Base-by-base conservation (phyloP, 1,140 invertebrate genomes). In the Galendromus occidentalis region DNA sequence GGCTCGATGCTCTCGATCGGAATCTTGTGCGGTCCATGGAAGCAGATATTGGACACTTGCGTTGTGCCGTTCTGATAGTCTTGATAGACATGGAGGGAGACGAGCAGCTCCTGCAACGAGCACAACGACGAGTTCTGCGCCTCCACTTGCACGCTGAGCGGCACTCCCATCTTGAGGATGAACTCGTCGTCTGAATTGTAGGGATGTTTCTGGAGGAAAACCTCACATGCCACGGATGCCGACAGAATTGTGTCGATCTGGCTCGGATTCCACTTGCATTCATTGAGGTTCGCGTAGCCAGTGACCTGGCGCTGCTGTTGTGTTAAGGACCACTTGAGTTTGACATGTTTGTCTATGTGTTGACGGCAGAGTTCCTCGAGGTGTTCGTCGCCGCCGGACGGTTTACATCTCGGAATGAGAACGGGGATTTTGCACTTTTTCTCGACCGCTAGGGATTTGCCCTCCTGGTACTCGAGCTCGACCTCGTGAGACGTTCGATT, bases 401-500 rank as follows among this genome's bases (percentile, higher is more conserved):
- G 45, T 25, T 47, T 47, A 47, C 88, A 92, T 65, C 89, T 76
- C 73, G 89, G 83, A 7, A 92, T 81, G 1, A 89, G 88, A 42
- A 92, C 86, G 2, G 89, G 88, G 44, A 94, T 86, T 28, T 88
- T 79, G 72, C 89, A 90, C 39, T 87, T 85, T 76, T 92, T 88
- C 73, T 92, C 88, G 69, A 94, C 87, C 59, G 89, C 79, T 73
- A 94, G 89, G 70, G 83, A 84, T 74, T 91, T 91, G 44, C 79
- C 83, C 29, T 81, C 78, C 0, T 87, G 83, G 73, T 93, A 93
- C 71, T 87, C 81, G 64, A 94, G 79, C 72, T 90, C 88, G 84
- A 93, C 87, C 78, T 93, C 89, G 75, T 90, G 84, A 70, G 82
- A 80, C 14, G 89, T 90, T 70, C 87, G 79, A 76, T 94, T 94